Evolutionary conservation across 2,797 vertebrate species (phyloP).

Genomic region (Anas acuta): DNA sequence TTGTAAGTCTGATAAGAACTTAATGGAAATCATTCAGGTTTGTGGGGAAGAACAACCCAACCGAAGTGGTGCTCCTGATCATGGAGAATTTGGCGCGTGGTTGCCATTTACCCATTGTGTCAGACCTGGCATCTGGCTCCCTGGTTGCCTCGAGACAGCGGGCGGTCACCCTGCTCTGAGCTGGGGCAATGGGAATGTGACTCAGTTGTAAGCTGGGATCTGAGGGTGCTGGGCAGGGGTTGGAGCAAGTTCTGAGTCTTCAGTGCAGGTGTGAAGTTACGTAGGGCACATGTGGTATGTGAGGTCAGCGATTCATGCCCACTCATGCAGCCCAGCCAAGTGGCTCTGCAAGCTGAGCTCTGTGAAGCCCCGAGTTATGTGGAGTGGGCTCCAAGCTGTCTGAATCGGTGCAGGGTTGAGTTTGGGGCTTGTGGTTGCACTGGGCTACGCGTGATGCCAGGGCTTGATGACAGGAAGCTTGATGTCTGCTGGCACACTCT

Average conservation of each 20-base stretch:
- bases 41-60: not conserved
- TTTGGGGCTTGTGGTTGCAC: not conserved
- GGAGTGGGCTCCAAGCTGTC: not conserved
- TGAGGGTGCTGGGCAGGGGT: not conserved
- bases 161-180: not conserved
- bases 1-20: not conserved
- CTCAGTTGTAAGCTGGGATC: accelerated
- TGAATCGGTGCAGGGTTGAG: not conserved
- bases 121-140: too few relatives aligned
- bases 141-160: accelerated
- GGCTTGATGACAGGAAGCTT: not conserved
- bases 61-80: not conserved
- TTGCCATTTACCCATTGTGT: too few relatives aligned
- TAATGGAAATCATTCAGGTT: not conserved
- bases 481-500: not conserved
- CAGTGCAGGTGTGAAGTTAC: not conserved
- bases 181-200: not conserved
- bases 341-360: not conserved
- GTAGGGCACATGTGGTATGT: accelerated
- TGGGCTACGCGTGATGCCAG: not conserved
- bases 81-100: too few relatives aligned
- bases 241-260: not conserved
- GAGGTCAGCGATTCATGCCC: not conserved
- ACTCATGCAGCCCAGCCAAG: not conserved
- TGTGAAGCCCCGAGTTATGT: not conserved